These are phyloP conservation scores for Peromyscus melanophrys DNA, from an alignment of 2,797 vertebrate genomes.

Conservation along the genomic window DNA sequence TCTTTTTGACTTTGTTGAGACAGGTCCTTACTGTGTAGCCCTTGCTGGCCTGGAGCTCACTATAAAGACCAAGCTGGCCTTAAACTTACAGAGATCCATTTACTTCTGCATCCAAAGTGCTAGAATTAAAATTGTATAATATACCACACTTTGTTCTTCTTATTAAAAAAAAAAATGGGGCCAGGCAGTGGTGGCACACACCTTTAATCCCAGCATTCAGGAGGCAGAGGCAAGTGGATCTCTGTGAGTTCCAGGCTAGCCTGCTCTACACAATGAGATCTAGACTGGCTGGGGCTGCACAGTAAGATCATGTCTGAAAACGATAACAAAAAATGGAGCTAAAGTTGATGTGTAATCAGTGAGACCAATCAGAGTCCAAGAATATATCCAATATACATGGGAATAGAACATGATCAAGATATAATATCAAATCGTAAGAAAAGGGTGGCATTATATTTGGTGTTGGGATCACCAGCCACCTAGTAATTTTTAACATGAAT, in stretches of 20 bases:
- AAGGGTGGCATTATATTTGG: background rate
- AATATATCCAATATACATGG: background rate
- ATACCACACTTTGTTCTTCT: background rate
- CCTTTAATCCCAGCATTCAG: background rate
- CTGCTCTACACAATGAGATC: background rate
- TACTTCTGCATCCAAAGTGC: background rate
- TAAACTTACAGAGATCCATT: background rate
- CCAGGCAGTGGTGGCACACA: background rate
- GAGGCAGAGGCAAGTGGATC: background rate
- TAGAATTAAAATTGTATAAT: background rate
- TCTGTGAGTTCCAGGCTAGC: background rate
- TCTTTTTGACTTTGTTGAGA: background rate
- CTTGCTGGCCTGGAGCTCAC: background rate
- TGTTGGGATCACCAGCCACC: slow-evolving; percentile 21
- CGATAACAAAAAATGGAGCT: background rate
- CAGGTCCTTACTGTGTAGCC: background rate
- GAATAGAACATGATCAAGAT: slow-evolving; percentile 32
- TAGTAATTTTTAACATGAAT: slow-evolving; percentile 38
- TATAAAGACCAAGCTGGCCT: background rate
- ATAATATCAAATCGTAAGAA: slow-evolving; percentile 49
- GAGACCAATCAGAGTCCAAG: background rate
- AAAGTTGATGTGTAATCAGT: background rate
- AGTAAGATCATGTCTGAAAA: background rate
- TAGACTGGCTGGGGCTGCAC: background rate
- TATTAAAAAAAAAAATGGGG: background rate